Evolutionary conservation across 2,888 invertebrate species (phyloP), one percentile per base, ranked within the genome.

Genomic region (Rhodophaea formosa): DNA sequence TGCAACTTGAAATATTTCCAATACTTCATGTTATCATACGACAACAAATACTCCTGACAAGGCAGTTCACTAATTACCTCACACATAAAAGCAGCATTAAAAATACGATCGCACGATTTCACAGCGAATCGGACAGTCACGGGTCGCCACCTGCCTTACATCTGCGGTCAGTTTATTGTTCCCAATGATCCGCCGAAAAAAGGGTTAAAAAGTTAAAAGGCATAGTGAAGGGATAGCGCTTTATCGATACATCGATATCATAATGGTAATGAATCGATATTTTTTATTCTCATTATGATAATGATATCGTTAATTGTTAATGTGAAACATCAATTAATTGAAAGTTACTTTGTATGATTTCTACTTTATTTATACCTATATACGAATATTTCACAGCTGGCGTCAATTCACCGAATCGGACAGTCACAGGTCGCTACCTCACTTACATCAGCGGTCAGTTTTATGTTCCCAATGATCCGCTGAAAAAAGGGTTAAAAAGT

Each of bases 91-190:
- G n/a, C 8, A 2, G 51, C 10, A 35, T 51, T 12, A 35, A 51
- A 35, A 51, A 51, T 35, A 51, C 51, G 35, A 51, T 51, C 16
- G 51, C 12, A 16, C 35, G 51, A 60, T 62, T 66, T 68, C 66
- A 68, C 66, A 63, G 63, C 57, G 61, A 71, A 75, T 51, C 17
- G 35, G 51, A 35, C 51, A 51, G 51, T 51, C 51, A 51, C 35
- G 51, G 35, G 14, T 16, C 16, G 17, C 16, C 88, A 88, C 86
- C 88, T 87, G 88, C 82, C 67, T 52, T 63, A 72, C 88, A 87
- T 86, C 86, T 87, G 88, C 86, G 82, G 83, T 80, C 83, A 80
- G 65, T 80, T 83, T 78, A 80, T 75, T 80, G 80, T 79, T 77
- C 79, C 68, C 78, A 82, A 78, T 77, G 78, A 75, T 75, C 75